These are phyloP conservation scores for Elaphurus davidianus DNA, from an alignment of 2,113 vertebrate species.

Conservation along the genomic window DNA sequence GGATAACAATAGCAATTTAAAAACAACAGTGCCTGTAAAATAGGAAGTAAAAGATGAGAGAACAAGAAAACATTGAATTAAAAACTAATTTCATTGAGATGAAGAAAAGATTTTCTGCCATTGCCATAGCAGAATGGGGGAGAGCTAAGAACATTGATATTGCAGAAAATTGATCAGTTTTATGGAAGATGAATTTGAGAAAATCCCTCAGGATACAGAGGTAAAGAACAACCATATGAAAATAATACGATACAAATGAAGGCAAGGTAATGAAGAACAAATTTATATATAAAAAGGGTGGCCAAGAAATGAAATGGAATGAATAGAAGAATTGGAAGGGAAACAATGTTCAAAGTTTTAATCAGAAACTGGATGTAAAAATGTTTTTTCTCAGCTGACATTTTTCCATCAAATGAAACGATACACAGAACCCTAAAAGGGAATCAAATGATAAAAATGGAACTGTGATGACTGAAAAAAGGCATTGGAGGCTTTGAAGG, in stretches of 20 bases:
- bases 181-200: neutral
- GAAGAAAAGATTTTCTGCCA: neutral
- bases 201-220: neutral
- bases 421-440: neutral
- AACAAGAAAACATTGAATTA: neutral
- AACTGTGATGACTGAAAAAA: neutral
- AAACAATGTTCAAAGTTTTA: neutral
- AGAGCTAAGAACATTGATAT: neutral
- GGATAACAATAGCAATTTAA: neutral
- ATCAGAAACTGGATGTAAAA: neutral
- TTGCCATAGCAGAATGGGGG: neutral
- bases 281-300: neutral
- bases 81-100: neutral
- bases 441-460: neutral
- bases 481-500: neutral
- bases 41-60: neutral
- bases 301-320: neutral
- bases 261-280: neutral
- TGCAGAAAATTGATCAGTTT: neutral
- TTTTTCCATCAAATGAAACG: neutral
- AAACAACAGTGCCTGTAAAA: neutral
- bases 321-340: neutral
- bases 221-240: neutral
- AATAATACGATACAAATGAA: neutral
- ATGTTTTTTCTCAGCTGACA: too few relatives aligned